Evolutionary conservation across 37 sponge, comb jelly and placozoan genomes (phyloP).

Genomic region (Halisarca cf. caerulea): DNA sequence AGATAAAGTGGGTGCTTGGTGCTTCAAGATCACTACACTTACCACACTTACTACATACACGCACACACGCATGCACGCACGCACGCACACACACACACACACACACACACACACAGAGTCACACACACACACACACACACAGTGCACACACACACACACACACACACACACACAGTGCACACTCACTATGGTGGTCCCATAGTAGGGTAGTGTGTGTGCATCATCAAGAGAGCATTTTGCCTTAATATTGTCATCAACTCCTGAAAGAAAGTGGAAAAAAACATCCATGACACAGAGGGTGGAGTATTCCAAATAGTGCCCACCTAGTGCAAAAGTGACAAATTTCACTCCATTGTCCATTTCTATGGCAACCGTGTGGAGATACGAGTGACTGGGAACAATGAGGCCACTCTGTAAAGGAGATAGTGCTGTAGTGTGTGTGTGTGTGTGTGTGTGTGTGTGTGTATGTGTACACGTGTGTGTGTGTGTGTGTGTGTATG

Average conservation of each 20-base stretch:
- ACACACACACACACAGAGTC: too few species aligned
- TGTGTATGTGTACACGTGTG: too few species aligned
- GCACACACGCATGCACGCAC: too few species aligned
- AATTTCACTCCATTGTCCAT: conserved; percentile 11
- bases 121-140: too few species aligned
- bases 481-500: too few species aligned
- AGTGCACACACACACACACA: neutral
- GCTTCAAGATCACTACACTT: too few species aligned
- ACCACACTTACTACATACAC: too few species aligned
- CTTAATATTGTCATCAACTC: conserved; percentile 42
- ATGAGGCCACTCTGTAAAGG: neutral
- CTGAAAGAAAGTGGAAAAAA: neutral
- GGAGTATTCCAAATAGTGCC: neutral
- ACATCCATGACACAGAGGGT: neutral
- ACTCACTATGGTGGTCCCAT: conserved; percentile 34
- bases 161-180: too few species aligned
- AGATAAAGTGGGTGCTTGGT: too few species aligned
- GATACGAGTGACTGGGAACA: conserved; percentile 55
- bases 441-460: too few species aligned
- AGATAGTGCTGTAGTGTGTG: too few species aligned
- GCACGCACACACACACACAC: too few species aligned
- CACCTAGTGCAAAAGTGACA: conserved; percentile 66
- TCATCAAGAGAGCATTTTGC: conserved; percentile 14
- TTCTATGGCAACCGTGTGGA: conserved; percentile 60
- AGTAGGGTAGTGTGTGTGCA: conserved; percentile 20